Evolutionary conservation across 2,888 invertebrate species (phyloP), one percentile per base, ranked within the genome.

Genomic region (Cremastinae sp.): DNA sequence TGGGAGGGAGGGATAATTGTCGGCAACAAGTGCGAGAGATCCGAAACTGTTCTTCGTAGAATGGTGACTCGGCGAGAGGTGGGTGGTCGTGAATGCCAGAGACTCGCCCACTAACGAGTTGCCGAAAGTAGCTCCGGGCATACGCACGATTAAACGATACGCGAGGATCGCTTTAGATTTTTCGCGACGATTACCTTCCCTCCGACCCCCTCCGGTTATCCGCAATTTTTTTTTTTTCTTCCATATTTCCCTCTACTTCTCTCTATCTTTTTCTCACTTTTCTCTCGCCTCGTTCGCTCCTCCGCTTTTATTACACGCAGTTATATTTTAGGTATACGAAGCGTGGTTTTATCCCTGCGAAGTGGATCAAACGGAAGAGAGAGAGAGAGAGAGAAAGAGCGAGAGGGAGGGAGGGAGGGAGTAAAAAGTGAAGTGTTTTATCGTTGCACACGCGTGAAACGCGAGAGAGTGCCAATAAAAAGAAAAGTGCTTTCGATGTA

Each of bases 131-230:
- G 75, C 75, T 79, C 69, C 62, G 66, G 69, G 75, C 75, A 75
- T 78, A 79, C 77, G 79, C 74, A 79, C 79, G 77, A 78, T 75
- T 80, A 76, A 79, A 72, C 73, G 79, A 71, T 70, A 65, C 59
- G 74, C 71, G 70, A 74, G 64, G 70, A 78, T 71, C 58, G 70
- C 53, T 74, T 68, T 74, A 68, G 75, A 75, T 61, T 72, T 70
- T 56, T 8, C 49, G 22, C 69, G 56, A 61, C 76, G 73, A 74
- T 73, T 74, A 73, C 53, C 51, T 45, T 20, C 49, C 59, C 53
- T 58, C 53, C n/a, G 36, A 28, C 56, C 56, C 58, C 18, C 38
- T 58, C 38, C 28, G 14, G 20, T 58, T 12, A 10, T 7, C n/a
- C 20, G 49, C 20, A 14, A 64, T 64, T 53, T 53, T 10, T 22